These are phyloP conservation scores for Allobates femoralis DNA, from an alignment of 2,797 vertebrate species.

Conservation along the genomic window DNA sequence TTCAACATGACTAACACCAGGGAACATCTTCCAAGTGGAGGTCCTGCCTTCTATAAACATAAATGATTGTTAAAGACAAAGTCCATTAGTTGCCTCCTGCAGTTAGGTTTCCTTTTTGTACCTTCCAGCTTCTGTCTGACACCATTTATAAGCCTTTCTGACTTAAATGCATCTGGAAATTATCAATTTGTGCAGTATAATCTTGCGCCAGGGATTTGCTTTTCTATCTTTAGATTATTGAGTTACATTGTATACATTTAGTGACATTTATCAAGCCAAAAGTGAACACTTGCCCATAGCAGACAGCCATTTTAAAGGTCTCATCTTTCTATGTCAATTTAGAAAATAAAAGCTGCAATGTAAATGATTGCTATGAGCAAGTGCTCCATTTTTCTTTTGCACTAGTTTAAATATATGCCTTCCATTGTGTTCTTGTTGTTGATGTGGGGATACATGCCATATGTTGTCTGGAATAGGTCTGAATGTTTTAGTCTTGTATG, in stretches of 20 bases:
- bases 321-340: not conserved
- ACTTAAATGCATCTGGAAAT: not conserved
- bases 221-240: not conserved
- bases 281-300: not conserved
- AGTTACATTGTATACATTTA: not conserved
- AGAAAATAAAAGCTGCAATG: not conserved
- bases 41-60: not conserved
- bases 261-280: not conserved
- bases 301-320: not conserved
- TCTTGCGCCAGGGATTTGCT: not conserved
- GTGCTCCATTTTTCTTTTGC: not conserved
- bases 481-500: not conserved
- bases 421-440: not conserved
- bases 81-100: not conserved
- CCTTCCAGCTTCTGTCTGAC: not conserved
- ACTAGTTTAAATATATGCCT: not conserved
- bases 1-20: not conserved
- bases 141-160: not conserved
- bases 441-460: not conserved
- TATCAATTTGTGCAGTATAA: not conserved
- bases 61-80: not conserved
- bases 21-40: not conserved
- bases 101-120: not conserved
- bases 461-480: too few relatives aligned
- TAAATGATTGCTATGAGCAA: not conserved